Evolutionary conservation across 1,140 invertebrate species (phyloP).

Genomic region (Heliothis virescens): DNA sequence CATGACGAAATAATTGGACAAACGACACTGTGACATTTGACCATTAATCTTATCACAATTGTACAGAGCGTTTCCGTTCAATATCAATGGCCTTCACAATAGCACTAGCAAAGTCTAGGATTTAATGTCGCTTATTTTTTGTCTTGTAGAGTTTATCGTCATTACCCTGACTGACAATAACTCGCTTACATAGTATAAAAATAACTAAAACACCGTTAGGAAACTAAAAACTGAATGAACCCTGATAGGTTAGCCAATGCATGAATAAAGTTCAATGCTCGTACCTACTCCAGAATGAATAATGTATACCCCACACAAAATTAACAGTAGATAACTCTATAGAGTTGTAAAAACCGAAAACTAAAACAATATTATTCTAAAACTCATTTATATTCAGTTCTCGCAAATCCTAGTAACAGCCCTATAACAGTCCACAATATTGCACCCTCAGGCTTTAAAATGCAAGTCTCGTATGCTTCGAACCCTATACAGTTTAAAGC

Average conservation of each 20-base stretch:
- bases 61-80: neutral
- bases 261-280: too few relatives aligned
- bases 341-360: neutral
- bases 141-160: too few relatives aligned
- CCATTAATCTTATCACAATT: neutral
- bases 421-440: neutral
- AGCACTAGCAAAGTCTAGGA: neutral
- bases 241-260: too few relatives aligned
- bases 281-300: too few relatives aligned
- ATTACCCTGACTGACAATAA: too few relatives aligned
- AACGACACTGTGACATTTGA: slow-evolving; percentile 1
- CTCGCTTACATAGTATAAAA: too few relatives aligned
- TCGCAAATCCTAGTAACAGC: neutral
- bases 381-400: neutral
- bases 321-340: too few relatives aligned
- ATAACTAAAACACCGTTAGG: too few relatives aligned
- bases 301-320: too few relatives aligned
- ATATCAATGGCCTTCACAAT: neutral
- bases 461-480: slow-evolving; percentile 11
- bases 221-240: too few relatives aligned
- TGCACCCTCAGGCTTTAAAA: neutral
- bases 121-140: neutral
- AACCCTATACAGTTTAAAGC: neutral
- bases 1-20: neutral
- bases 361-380: neutral